Evolutionary conservation across 2,797 vertebrate species (phyloP).

Genomic region (Cynopterus sphinx): DNA sequence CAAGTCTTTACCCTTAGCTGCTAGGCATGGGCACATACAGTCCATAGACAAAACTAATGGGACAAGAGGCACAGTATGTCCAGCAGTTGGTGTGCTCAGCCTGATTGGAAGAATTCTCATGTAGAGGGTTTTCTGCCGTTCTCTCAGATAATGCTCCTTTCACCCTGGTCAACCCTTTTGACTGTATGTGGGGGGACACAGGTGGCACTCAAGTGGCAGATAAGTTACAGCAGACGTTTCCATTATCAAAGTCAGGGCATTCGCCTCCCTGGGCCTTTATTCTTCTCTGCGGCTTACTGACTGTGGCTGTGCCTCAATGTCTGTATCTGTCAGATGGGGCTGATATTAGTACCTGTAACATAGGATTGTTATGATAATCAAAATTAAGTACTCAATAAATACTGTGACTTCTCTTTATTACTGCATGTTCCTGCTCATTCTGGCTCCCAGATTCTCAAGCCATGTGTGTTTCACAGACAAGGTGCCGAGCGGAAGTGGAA

Average conservation of each 20-base stretch:
- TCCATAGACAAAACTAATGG: background rate
- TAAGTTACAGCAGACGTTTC: background rate
- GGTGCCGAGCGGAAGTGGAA: background rate
- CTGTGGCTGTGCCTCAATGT: background rate
- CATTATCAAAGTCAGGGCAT: too few species aligned
- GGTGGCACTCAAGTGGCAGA: background rate
- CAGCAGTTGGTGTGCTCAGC: background rate
- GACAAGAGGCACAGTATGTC: background rate
- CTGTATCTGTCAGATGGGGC: background rate
- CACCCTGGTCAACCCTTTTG: background rate
- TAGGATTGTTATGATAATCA: background rate
- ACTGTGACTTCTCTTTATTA: background rate
- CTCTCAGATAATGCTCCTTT: background rate
- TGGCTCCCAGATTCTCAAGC: background rate
- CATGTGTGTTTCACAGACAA: background rate
- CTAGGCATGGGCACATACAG: fast-evolving
- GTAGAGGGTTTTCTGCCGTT: background rate
- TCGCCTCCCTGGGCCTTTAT: background rate
- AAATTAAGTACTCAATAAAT: background rate
- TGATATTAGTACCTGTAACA: background rate
- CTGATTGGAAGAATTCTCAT: background rate
- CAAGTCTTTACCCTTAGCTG: background rate
- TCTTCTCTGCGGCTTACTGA: background rate
- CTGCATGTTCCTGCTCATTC: background rate
- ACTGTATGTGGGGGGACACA: background rate